Percentiles rank a stretch among this genome's conserved stretches.
Evolutionary conservation across 2,888 invertebrate genomes (phyloP).

Genomic region (Sturmia bella): DNA sequence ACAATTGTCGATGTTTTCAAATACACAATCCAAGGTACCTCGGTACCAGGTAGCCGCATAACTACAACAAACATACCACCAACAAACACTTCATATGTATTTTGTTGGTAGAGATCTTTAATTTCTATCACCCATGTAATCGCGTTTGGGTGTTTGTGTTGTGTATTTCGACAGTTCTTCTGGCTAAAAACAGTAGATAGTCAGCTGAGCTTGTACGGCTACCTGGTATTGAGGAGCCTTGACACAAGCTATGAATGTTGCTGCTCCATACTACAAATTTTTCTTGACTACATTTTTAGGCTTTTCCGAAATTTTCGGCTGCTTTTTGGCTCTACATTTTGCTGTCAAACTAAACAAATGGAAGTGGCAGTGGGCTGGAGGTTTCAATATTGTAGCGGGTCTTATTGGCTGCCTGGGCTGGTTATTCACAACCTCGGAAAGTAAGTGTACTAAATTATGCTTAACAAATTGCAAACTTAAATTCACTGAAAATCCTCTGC

Average conservation of each 20-base stretch:
- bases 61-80: no score
- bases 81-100: no score
- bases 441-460: constrained; percentile 74
- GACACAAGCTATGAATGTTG: neutral
- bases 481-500: neutral
- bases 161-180: no score
- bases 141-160: no score
- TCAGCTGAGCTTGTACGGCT: no score
- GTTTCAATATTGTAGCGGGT: constrained; percentile 80
- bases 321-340: constrained; percentile 80
- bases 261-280: neutral
- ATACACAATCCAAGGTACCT: no score
- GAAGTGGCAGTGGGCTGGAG: constrained; percentile 81
- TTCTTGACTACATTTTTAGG: constrained; percentile 72
- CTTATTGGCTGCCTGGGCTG: constrained; percentile 81
- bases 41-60: no score
- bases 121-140: no score
- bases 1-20: no score
- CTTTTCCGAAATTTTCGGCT: constrained; percentile 81
- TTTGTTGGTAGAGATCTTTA: no score
- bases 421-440: constrained; percentile 76
- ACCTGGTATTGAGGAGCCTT: no score
- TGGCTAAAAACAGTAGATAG: no score
- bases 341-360: constrained; percentile 78
- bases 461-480: neutral